Conservation (phyloP, 2,797 vertebrate genomes). For the Coregonus suidteri region DNA sequence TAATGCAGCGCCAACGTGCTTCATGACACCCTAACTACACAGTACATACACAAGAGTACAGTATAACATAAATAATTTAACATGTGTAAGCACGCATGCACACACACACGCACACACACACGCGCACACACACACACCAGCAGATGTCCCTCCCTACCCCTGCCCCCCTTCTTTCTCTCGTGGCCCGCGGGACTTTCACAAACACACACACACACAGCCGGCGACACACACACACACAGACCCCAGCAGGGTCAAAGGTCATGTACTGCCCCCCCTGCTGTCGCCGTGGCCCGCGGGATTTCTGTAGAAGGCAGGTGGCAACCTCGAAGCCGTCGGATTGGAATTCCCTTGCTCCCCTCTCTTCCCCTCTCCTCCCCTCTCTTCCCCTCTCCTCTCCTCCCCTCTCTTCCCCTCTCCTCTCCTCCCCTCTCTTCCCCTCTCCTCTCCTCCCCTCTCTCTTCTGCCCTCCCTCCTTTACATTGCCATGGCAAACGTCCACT, state of each 20-base stretch:
- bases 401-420: background rate
- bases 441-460: slow-evolving; percentile 1
- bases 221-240: slow-evolving; percentile 69
- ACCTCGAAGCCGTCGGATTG: slow-evolving; percentile 27
- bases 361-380: background rate
- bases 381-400: background rate
- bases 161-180: slow-evolving; percentile 29
- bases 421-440: background rate
- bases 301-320: slow-evolving; percentile 42
- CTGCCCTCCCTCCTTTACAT: background rate
- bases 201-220: slow-evolving; percentile 63
- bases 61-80: background rate
- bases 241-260: slow-evolving; percentile 73
- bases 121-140: slow-evolving; percentile 26
- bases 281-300: too few species aligned
- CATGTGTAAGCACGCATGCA: background rate
- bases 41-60: slow-evolving; percentile 7
- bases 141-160: slow-evolving; percentile 67
- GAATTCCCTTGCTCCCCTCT: slow-evolving; percentile 40
- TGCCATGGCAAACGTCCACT: background rate
- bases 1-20: background rate
- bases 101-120: background rate
- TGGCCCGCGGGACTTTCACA: slow-evolving; percentile 52
- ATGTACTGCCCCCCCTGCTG: slow-evolving; percentile 68
- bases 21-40: background rate